Percentiles rank a stretch among this genome's conserved stretches.
phyloP scores from a whole-genome alignment of 2,888 invertebrate genomes.

The Nemoura dubitans region DNA sequence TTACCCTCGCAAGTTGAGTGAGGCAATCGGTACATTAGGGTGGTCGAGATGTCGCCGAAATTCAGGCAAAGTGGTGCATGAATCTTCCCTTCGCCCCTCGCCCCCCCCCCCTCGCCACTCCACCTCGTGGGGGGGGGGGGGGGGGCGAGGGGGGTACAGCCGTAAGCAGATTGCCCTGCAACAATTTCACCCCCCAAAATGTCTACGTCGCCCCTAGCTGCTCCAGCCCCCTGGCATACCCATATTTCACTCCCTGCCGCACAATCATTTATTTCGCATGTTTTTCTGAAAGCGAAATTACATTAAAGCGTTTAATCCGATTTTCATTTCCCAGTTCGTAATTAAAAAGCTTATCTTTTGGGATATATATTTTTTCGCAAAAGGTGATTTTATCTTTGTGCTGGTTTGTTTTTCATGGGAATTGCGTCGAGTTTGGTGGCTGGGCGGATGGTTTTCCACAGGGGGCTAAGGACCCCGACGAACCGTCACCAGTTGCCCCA shows the following conservation, averaged over 20 bases:
- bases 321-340: constrained; percentile 35
- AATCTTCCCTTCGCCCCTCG: not conserved
- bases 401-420: not conserved
- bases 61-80: not conserved
- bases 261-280: constrained; percentile 29
- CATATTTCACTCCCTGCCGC: constrained; percentile 13
- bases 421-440: not conserved
- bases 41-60: constrained; percentile 1
- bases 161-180: not conserved
- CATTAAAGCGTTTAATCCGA: constrained; percentile 35
- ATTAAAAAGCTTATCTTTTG: constrained; percentile 37
- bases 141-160: not conserved
- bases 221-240: not conserved
- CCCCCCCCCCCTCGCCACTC: not conserved
- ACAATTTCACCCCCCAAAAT: not conserved
- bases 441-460: not conserved
- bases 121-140: too few relatives aligned
- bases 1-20: not conserved
- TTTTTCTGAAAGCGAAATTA: constrained; percentile 27
- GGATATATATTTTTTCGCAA: constrained; percentile 7
- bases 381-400: constrained; percentile 7
- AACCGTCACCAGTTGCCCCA: not conserved
- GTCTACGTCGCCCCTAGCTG: not conserved
- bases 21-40: constrained; percentile 9
- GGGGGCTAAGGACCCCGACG: too few relatives aligned